phyloP scores from a whole-genome alignment of 1,140 invertebrate species.

The Drosophila parabipectinata region DNA sequence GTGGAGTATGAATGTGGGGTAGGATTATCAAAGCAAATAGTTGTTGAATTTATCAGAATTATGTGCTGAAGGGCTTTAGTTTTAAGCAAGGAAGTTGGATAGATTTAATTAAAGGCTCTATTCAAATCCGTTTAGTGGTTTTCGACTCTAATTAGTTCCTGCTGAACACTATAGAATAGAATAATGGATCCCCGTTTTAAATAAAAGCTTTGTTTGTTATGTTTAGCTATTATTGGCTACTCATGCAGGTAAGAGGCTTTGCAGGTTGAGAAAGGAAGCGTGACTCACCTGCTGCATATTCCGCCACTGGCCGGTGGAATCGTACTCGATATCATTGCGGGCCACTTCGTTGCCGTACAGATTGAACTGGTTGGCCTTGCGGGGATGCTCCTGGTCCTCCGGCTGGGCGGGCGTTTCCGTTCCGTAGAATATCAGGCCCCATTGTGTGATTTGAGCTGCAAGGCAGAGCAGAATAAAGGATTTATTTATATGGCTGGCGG shows the following conservation, averaged over 20 bases:
- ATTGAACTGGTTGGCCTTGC: slow-evolving; percentile 47
- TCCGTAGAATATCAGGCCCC: slow-evolving; percentile 91
- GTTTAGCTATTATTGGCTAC: slow-evolving; percentile 25
- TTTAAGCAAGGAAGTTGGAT: background rate
- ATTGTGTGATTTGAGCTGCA: slow-evolving; percentile 86
- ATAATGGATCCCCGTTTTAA: background rate
- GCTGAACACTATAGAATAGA: background rate
- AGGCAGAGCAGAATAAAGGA: slow-evolving; percentile 18
- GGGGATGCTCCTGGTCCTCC: slow-evolving; percentile 78
- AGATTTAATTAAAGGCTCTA: too few relatives aligned
- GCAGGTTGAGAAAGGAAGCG: background rate
- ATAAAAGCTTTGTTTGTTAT: background rate
- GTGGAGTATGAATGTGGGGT: background rate
- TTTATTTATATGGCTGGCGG: slow-evolving; percentile 20
- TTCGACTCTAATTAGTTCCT: background rate
- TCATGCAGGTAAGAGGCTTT: slow-evolving; percentile 22
- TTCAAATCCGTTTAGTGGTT: background rate
- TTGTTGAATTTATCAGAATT: background rate
- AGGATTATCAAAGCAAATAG: background rate
- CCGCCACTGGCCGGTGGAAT: slow-evolving; percentile 76
- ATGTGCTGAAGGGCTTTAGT: background rate
- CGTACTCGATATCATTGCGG: slow-evolving; percentile 72
- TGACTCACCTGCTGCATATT: slow-evolving; percentile 83
- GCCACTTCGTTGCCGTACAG: slow-evolving; percentile 67
- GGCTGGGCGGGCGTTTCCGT: slow-evolving; percentile 88